A percentile compares a stretch with the other conserved stretches of the same genome.
Evolutionary conservation across 1,140 invertebrate species (phyloP).

Genomic region (Manduca sexta): DNA sequence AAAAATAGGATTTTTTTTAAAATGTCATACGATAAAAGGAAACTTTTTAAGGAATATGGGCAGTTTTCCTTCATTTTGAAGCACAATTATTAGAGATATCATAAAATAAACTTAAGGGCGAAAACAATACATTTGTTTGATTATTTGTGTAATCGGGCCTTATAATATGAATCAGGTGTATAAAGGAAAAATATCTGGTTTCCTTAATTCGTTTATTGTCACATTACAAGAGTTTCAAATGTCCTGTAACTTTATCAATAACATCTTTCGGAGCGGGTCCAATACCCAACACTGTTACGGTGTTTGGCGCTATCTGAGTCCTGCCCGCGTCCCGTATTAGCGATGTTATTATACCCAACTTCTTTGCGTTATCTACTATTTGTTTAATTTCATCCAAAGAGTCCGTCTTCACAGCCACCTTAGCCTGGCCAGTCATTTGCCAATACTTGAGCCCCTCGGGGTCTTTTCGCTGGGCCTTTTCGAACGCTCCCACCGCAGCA

Average conservation of each 20-base stretch:
- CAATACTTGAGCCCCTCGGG: slow-evolving; percentile 81
- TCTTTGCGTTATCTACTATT: slow-evolving; percentile 79
- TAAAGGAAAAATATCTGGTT: too few relatives aligned
- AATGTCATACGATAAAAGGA: too few relatives aligned
- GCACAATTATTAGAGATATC: too few relatives aligned
- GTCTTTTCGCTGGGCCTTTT: slow-evolving; percentile 76
- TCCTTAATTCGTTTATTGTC: too few relatives aligned
- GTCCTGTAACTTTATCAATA: slow-evolving; percentile 89
- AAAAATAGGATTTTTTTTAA: too few relatives aligned
- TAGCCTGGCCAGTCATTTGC: slow-evolving; percentile 86
- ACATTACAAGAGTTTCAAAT: slow-evolving; percentile 89
- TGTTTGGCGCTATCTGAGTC: slow-evolving; percentile 91
- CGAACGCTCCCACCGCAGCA: slow-evolving; percentile 88
- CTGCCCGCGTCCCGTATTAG: slow-evolving; percentile 90
- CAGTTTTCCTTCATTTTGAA: too few relatives aligned
- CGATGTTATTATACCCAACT: slow-evolving; percentile 79
- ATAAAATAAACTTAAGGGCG: too few relatives aligned
- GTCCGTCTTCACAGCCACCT: slow-evolving; percentile 86
- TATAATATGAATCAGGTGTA: too few relatives aligned
- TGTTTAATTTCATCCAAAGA: slow-evolving; percentile 78
- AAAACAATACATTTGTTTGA: too few relatives aligned
- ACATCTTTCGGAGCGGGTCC: slow-evolving; percentile 86
- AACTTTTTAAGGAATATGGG: too few relatives aligned
- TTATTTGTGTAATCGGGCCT: too few relatives aligned
- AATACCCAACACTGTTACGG: slow-evolving; percentile 90